Evolutionary conservation across 2,888 invertebrate species (phyloP).

Genomic region (Homarus gammarus): DNA sequence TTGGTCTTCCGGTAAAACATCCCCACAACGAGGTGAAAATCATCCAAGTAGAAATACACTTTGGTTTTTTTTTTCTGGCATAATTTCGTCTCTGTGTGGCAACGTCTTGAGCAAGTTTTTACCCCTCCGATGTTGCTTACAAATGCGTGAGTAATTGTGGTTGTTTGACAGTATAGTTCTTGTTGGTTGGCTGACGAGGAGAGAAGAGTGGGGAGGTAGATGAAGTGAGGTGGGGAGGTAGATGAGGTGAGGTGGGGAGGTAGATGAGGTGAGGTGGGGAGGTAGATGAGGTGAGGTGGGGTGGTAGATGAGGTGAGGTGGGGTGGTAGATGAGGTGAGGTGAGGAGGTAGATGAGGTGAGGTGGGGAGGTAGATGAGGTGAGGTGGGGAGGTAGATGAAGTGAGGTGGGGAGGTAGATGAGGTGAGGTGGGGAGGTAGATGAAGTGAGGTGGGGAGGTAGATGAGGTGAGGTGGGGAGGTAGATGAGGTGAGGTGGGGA

Average conservation of each 20-base stretch:
- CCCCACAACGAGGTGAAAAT: background rate
- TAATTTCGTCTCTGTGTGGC: background rate
- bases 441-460: no score
- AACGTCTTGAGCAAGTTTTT: background rate
- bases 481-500: no score
- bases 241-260: background rate
- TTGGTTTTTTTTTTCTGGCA: background rate
- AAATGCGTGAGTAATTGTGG: conserved; percentile 1
- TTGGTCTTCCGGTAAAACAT: conserved; percentile 27
- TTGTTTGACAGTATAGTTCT: background rate
- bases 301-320: no score
- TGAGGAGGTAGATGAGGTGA: no score
- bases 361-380: no score
- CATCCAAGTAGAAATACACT: no score
- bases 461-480: no score
- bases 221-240: background rate
- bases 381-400: no score
- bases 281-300: background rate
- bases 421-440: background rate
- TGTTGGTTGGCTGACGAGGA: background rate
- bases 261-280: background rate
- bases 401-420: no score
- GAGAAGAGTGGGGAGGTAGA: background rate
- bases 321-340: no score
- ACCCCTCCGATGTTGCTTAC: background rate